These are phyloP conservation scores for Rhopalosiphum nymphaeae DNA, from an alignment of 2,888 invertebrate genomes.

Conservation along the genomic window DNA sequence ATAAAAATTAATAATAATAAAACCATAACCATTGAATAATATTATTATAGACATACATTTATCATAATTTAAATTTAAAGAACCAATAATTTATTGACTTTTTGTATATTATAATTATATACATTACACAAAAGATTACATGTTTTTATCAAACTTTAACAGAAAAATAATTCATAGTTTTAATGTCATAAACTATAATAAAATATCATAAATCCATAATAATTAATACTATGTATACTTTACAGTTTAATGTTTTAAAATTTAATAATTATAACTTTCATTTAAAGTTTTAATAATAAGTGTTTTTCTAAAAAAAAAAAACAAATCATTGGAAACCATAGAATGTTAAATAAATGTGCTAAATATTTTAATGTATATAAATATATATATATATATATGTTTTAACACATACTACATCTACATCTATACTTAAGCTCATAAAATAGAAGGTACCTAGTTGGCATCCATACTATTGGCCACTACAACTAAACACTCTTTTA, in stretches of 20 bases:
- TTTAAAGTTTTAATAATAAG: background rate
- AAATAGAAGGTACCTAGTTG: background rate
- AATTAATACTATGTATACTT: background rate
- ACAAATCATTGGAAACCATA: background rate
- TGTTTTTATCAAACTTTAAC: too few relatives aligned
- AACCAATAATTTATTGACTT: background rate
- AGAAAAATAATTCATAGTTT: background rate
- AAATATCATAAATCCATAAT: background rate
- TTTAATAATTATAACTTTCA: background rate
- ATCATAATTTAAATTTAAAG: too few relatives aligned
- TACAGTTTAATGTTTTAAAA: background rate
- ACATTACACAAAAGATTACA: background rate
- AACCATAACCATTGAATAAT: too few relatives aligned
- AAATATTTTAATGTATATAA: background rate
- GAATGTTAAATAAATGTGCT: background rate
- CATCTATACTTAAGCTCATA: background rate
- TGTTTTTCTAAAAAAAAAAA: background rate
- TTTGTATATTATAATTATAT: background rate
- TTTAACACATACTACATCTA: background rate
- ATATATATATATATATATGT: background rate
- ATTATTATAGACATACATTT: too few relatives aligned
- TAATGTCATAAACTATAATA: background rate
- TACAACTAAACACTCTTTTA: background rate
- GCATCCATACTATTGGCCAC: background rate
- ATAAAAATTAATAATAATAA: too few relatives aligned